Evolutionary conservation across 2,797 vertebrate genomes (phyloP).

Genomic region (Phyllotis vaccarum): DNA sequence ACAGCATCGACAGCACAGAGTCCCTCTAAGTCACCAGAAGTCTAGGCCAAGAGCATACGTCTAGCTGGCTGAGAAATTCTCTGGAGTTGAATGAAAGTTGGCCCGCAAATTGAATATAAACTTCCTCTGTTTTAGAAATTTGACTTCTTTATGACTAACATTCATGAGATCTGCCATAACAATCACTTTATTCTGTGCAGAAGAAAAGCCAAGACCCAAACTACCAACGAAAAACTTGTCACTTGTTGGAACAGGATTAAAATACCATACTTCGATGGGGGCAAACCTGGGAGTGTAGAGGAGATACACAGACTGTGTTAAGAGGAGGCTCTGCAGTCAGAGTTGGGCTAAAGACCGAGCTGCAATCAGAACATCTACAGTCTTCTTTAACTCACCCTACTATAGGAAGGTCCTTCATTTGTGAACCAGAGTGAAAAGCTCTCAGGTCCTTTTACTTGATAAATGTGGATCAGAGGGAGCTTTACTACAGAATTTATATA

Average conservation of each 20-base stretch:
- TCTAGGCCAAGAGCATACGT: neutral
- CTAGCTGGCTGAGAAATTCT: neutral
- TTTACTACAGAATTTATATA: constrained; percentile 2
- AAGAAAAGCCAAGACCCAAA: constrained; percentile 52
- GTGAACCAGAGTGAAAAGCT: constrained; percentile 24
- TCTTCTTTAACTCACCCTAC: neutral
- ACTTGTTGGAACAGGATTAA: neutral
- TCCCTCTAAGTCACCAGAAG: neutral
- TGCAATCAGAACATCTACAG: neutral
- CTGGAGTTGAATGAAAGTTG: neutral
- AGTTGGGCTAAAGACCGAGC: neutral
- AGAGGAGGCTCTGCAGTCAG: neutral
- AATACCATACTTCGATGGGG: neutral
- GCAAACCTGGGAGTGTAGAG: neutral
- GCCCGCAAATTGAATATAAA: neutral
- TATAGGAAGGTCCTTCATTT: constrained; percentile 20
- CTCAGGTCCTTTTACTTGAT: neutral
- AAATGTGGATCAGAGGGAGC: constrained; percentile 1
- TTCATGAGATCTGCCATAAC: neutral
- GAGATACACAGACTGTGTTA: neutral
- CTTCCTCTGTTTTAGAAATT: constrained; percentile 46
- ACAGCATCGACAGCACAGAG: neutral
- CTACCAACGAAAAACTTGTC: neutral
- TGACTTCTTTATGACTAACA: neutral
- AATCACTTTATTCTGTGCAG: neutral